These are phyloP conservation scores for Tangara arthus DNA, from an alignment of 2,797 vertebrate species.

Conservation along the genomic window DNA sequence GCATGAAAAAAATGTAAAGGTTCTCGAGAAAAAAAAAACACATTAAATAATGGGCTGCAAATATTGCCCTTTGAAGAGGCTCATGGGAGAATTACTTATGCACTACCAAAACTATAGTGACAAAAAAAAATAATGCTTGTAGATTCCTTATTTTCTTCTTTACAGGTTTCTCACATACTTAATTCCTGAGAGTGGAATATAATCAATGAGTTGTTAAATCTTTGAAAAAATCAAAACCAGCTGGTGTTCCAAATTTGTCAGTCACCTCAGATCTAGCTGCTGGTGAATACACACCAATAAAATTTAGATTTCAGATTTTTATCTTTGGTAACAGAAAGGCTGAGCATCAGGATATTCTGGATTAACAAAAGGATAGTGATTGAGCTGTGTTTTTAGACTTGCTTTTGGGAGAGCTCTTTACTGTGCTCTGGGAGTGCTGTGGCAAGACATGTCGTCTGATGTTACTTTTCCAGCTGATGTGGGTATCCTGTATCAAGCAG, in stretches of 20 bases:
- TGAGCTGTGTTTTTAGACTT: background rate
- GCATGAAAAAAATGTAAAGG: background rate
- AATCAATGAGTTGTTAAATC: background rate
- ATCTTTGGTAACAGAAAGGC: background rate
- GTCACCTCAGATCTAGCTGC: background rate
- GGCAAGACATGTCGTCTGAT: background rate
- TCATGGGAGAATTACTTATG: background rate
- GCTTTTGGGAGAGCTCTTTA: background rate
- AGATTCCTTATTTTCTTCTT: background rate
- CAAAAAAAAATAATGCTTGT: background rate
- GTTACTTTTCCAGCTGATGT: background rate
- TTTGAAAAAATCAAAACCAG: background rate
- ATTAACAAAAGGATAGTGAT: background rate
- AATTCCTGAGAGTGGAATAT: background rate
- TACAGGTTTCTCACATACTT: background rate
- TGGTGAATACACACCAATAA: background rate
- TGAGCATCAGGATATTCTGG: background rate
- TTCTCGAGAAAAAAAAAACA: background rate
- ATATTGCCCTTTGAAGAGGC: background rate
- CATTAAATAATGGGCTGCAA: background rate
- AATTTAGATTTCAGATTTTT: background rate
- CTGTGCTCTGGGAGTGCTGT: background rate
- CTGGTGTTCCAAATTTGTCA: background rate
- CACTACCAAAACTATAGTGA: background rate
- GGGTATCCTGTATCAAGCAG: background rate